Conservation (phyloP, 2,797 vertebrate genomes). For the Danio kyathit region DNA sequence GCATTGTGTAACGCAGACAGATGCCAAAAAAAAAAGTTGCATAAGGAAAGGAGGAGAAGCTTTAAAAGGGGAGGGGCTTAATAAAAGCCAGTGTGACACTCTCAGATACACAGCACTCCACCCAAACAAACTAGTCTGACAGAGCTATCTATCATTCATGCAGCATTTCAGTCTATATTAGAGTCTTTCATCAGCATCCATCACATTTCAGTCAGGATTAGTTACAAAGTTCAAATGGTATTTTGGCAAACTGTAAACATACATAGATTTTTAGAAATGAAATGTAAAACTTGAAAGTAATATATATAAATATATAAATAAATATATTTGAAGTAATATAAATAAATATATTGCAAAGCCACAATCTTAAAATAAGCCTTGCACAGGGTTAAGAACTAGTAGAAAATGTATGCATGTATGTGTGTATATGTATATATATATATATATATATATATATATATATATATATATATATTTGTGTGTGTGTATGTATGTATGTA, state of each 20-base stretch:
- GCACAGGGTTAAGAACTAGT: background rate
- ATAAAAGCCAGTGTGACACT: background rate
- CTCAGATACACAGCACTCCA: background rate
- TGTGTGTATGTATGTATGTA: too few relatives aligned
- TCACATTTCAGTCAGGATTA: background rate
- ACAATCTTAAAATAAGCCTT: background rate
- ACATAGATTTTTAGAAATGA: too few relatives aligned
- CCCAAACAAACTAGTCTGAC: background rate
- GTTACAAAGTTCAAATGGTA: background rate
- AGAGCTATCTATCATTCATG: background rate
- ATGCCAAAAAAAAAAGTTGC: background rate
- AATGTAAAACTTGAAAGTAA: background rate
- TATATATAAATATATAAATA: background rate
- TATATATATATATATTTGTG: too few relatives aligned
- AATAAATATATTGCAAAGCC: too few relatives aligned
- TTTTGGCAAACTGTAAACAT: background rate
- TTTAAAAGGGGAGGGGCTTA: background rate
- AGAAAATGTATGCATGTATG: too few relatives aligned
- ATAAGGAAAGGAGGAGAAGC: conserved; percentile 17
- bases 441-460: too few relatives aligned
- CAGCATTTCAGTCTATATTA: background rate
- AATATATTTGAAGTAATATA: too few relatives aligned
- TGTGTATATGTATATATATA: too few relatives aligned
- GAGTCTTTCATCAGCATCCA: background rate
- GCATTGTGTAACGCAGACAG: conserved; percentile 9